These are phyloP conservation scores for Pogona vitticeps DNA, from an alignment of 2,113 vertebrate species.

Conservation along the genomic window DNA sequence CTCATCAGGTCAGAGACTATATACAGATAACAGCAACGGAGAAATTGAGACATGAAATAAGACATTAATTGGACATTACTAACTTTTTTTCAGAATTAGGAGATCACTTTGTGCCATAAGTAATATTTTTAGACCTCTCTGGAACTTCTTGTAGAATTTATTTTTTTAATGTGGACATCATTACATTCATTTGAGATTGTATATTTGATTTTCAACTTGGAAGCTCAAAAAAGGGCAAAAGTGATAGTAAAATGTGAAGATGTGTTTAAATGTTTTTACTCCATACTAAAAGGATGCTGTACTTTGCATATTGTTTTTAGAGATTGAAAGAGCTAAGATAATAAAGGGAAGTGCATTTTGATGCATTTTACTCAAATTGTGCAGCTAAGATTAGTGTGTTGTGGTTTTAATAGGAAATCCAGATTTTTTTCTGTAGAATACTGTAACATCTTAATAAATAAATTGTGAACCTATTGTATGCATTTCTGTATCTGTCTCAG, in stretches of 20 bases:
- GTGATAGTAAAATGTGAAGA: conserved; percentile 80
- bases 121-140: conserved; percentile 78
- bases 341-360: conserved; percentile 62
- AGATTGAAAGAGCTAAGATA: conserved; percentile 37
- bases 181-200: conserved; percentile 81
- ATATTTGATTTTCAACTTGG: conserved; percentile 79
- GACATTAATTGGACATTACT: conserved; percentile 70
- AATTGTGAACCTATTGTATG: conserved; percentile 68
- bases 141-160: conserved; percentile 86
- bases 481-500: conserved; percentile 68
- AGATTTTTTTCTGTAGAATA: conserved; percentile 73
- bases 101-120: conserved; percentile 79
- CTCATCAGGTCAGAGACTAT: conserved; percentile 73
- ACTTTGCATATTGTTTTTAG: conserved; percentile 46
- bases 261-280: conserved; percentile 76
- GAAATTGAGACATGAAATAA: conserved; percentile 70
- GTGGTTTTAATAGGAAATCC: conserved; percentile 57
- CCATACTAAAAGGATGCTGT: conserved; percentile 76
- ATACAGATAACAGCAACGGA: conserved; percentile 73
- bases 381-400: conserved; percentile 44
- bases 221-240: conserved; percentile 77
- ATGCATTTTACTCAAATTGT: conserved; percentile 64
- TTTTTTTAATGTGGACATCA: conserved; percentile 87
- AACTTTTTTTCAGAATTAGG: conserved; percentile 74
- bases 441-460: conserved; percentile 75